phyloP scores from a whole-genome alignment of 2,797 vertebrate genomes.

The Poliocrania exsul region DNA sequence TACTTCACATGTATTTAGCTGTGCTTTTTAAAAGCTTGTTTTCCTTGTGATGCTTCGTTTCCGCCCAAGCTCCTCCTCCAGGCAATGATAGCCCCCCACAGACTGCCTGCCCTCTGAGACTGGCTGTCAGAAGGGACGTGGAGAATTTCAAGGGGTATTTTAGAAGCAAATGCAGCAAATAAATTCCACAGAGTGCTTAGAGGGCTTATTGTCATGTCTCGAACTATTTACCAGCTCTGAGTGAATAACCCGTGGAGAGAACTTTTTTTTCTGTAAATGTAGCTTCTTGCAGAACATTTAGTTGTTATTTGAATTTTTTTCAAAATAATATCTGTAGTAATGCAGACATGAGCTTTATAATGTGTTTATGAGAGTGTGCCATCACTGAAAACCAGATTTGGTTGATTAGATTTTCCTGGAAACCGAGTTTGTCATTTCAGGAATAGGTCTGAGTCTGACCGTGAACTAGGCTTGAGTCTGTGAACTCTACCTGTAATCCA shows the following conservation, averaged over 20 bases:
- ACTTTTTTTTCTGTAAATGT: background rate
- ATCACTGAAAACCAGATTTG: background rate
- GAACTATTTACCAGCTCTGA: background rate
- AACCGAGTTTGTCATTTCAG: background rate
- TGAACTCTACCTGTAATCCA: background rate
- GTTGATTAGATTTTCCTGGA: background rate
- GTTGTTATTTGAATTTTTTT: background rate
- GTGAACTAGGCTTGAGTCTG: background rate
- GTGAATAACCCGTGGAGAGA: background rate
- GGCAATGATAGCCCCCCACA: background rate
- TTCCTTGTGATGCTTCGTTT: background rate
- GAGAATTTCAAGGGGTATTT: constrained; percentile 16
- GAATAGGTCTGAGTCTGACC: background rate
- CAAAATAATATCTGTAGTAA: background rate
- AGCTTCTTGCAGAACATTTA: background rate
- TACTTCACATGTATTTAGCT: background rate
- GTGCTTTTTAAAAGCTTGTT: background rate
- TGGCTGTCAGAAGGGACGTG: background rate
- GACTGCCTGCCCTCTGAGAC: background rate
- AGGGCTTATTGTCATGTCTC: background rate
- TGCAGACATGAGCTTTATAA: background rate
- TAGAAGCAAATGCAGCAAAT: constrained; percentile 19
- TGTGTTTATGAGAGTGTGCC: background rate
- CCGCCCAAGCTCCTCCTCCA: background rate
- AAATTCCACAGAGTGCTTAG: constrained; percentile 1